Conservation (phyloP, 2,113 vertebrate species). For the Scatophagus argus region DNA sequence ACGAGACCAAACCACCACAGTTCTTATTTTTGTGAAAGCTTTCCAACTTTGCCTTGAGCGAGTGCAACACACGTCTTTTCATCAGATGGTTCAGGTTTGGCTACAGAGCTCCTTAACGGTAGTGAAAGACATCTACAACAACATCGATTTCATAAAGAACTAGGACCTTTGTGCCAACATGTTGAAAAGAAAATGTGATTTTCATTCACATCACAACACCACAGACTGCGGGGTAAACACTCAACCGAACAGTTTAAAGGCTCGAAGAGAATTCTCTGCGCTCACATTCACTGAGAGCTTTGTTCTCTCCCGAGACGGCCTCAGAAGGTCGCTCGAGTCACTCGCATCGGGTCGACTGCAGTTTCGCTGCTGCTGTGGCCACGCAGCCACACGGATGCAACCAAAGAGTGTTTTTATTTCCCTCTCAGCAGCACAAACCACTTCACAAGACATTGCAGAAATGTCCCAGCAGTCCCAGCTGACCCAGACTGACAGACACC, state of each 20-base stretch:
- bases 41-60: not conserved
- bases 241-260: not conserved
- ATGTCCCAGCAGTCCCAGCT: not conserved
- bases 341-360: not conserved
- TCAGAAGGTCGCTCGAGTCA: not conserved
- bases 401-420: conserved; percentile 7
- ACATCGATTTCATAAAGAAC: not conserved
- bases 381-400: not conserved
- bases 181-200: no score
- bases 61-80: not conserved
- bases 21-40: not conserved
- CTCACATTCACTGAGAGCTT: not conserved
- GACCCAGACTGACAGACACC: conserved; percentile 17
- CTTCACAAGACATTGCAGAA: not conserved
- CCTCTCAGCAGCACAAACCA: not conserved
- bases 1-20: not conserved
- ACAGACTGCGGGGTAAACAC: no score
- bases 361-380: not conserved
- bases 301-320: not conserved
- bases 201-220: not conserved
- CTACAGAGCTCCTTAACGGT: not conserved
- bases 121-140: not conserved
- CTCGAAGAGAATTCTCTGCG: not conserved
- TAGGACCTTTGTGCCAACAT: no score
- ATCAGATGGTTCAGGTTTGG: not conserved